These are phyloP conservation scores for Drosophila pallidifrons DNA, from an alignment of 1,140 invertebrate species.

Conservation along the genomic window DNA sequence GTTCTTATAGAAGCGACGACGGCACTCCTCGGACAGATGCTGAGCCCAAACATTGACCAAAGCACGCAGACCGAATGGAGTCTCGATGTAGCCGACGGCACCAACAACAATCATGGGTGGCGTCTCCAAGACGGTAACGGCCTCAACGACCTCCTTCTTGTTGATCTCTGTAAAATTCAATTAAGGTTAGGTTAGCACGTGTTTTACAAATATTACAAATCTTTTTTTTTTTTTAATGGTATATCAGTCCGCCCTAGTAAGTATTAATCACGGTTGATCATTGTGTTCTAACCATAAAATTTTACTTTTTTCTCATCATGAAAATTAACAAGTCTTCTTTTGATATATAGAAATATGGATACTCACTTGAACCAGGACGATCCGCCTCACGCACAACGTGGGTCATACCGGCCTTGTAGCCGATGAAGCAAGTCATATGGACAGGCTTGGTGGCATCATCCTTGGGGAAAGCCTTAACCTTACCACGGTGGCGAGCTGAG, in stretches of 20 bases:
- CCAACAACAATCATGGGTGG: slow-evolving; percentile 99
- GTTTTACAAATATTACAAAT: neutral
- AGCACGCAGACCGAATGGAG: slow-evolving; percentile 97
- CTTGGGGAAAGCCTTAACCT: slow-evolving; percentile 99
- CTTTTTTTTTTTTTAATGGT: neutral
- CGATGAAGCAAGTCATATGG: slow-evolving; percentile 98
- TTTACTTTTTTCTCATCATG: slow-evolving; percentile 80
- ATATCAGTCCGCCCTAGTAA: slow-evolving; percentile 85
- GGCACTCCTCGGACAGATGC: slow-evolving; percentile 99
- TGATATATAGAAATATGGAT: neutral
- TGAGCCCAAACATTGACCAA: slow-evolving; percentile 99
- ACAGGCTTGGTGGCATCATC: slow-evolving; percentile 98
- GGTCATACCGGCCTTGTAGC: slow-evolving; percentile 99
- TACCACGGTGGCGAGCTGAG: slow-evolving; percentile 97
- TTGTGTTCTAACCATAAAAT: slow-evolving; percentile 84
- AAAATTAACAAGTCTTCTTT: slow-evolving; percentile 18
- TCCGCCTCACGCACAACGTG: slow-evolving; percentile 99
- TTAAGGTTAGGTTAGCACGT: slow-evolving; percentile 37
- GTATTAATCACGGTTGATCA: slow-evolving; percentile 82
- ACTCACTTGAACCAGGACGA: slow-evolving; percentile 98
- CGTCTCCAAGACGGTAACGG: slow-evolving; percentile 98
- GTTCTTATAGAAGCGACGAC: slow-evolving; percentile 99
- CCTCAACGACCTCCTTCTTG: slow-evolving; percentile 99
- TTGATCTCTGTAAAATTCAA: slow-evolving; percentile 92
- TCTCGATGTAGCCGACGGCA: slow-evolving; percentile 99